Percentiles rank a stretch among this genome's conserved stretches.
Conservation (phyloP, 1,140 invertebrate genomes). For the Scylla paramamosain region DNA sequence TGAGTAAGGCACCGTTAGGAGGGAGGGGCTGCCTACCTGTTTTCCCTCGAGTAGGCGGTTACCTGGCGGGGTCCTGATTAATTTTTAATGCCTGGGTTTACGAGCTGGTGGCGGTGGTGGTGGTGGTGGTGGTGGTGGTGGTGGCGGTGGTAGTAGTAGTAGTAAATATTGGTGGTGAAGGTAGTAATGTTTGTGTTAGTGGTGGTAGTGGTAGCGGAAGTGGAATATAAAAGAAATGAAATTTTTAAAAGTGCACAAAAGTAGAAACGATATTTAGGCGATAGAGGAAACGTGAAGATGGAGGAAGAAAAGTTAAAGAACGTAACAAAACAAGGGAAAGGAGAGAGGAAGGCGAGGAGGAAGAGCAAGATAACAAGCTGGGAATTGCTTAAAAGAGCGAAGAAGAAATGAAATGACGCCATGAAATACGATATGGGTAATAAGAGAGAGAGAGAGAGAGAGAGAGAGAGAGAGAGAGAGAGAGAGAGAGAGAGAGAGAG, state of each 20-base stretch:
- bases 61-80: not conserved
- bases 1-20: not conserved
- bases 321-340: not conserved
- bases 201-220: too few species aligned
- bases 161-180: too few species aligned
- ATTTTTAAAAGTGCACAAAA: not conserved
- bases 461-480: too few species aligned
- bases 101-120: not conserved
- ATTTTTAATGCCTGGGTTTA: not conserved
- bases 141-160: not conserved
- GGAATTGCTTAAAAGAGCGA: too few species aligned
- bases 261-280: not conserved
- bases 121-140: not conserved
- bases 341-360: too few species aligned
- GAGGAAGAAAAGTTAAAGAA: not conserved
- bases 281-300: not conserved
- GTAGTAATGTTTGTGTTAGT: too few species aligned
- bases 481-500: too few species aligned
- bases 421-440: too few species aligned
- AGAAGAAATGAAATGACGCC: too few species aligned
- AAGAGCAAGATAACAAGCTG: too few species aligned
- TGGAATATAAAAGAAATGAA: not conserved
- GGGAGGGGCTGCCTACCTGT: not conserved
- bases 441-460: too few species aligned
- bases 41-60: not conserved